Evolutionary conservation across 2,113 vertebrate genomes (phyloP), one percentile per base, ranked within the genome.

Genomic region (Dipodomys ordii): DNA sequence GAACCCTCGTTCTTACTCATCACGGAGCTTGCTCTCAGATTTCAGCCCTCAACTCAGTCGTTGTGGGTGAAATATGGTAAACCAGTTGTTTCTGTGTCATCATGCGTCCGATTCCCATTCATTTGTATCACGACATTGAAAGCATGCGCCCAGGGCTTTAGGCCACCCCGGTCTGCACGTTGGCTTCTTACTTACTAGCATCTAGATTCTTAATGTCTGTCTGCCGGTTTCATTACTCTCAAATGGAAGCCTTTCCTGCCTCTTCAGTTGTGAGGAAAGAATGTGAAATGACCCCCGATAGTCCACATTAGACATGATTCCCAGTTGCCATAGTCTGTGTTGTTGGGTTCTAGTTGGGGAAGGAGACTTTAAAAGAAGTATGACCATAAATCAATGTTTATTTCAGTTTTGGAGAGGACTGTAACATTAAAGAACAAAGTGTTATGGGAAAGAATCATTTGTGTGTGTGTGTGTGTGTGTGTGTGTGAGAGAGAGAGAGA

Each of bases 371-470:
- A 78, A 64, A 39, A 73, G 20, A 82, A 78, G 65, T 12, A 22
- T 78, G 46, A 28, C 71, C 84, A 46, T 22, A 84, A 76, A 78
- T 53, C 64, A 78, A 69, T 23, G 7, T 4, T 6, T 22, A 46
- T 46, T 93, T 81, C 20, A 44, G 35, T 78, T 92, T 65, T 67
- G 53, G 53, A 74, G 62, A 89, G 57, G 71, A 32, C 9, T 35
- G 9, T 25, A 27, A 57, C 78, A 78, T n/a, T 46, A 71, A 91
- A 92, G 46, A n/a, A 62, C 7, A 60, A 19, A 8, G 18, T 57
- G 8, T 62, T 87, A 44, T 12, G 53, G 11, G 22, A 76, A 71
- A 65, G 49, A 53, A 2, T 28, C 25, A 27, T 3, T 7, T 11
- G 11, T 30, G 5, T 13, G 28, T 30, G 67, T 49, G 49, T 12